Base-by-base conservation (phyloP, 1,140 invertebrate species). In the Teleopsis dalmanni region DNA sequence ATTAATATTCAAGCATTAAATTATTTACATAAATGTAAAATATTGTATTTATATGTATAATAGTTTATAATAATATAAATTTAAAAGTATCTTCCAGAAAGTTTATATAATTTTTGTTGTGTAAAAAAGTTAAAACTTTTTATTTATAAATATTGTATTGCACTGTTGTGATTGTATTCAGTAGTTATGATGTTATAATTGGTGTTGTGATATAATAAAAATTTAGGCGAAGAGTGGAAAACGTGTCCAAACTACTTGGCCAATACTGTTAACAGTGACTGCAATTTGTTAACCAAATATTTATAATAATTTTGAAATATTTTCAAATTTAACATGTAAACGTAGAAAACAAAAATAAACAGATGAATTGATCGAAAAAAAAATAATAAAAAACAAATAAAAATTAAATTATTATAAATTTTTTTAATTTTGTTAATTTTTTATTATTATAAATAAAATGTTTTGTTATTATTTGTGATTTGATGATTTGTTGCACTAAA, bases 181-280 rank as follows among this genome's bases (percentile, higher is more conserved):
- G 16, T 25, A 48, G 10, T 27, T 22, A 25, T 19, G 11, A 25
- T 6, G 16, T 29, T 33, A 13, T 25, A n/a, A n/a, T n/a, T n/a
- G n/a, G n/a, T n/a, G n/a, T 44, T 29, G n/a, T 21, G 23, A 31
- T 36, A 27, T 13, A 43, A 16, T 43, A 19, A 48, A 65, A 62
- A 29, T 57, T 51, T 29, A 29, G 7, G 13, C 13, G 40, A 29
- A 42, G 11, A 31, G 27, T 47, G 63, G 55, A 35, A 57, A 66
- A 51, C 63, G 60, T 54, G 63, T 66, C 64, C 64, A 66, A 66
- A 66, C 63, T 62, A 67, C 64, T 53, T 67, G 64, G 34, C 64
- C 64, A 53, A 66, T 57, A 57, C 52, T 67, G 58, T 66, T 67
- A 51, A 67, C 57, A 51, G 52, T 43, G 47, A 67, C 64, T 67